A percentile compares a stretch with the other conserved stretches of the same genome.
Conservation (phyloP, 2,888 invertebrate genomes). For the Platypus cylindrus region DNA sequence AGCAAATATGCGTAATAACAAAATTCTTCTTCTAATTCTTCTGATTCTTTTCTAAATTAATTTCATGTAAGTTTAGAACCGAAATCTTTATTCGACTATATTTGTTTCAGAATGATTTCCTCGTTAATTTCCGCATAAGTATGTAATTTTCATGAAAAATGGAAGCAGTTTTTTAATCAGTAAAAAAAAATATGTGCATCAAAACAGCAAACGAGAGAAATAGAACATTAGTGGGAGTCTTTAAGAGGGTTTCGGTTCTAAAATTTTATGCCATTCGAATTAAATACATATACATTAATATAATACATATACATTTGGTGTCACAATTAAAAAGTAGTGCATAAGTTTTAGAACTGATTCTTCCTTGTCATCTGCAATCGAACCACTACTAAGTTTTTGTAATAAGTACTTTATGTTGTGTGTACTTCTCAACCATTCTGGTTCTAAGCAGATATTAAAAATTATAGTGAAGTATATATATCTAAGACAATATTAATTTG, state of each 20-base stretch:
- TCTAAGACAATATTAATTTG: too few relatives aligned
- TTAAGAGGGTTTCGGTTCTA: slow-evolving; percentile 15
- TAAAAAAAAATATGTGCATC: slow-evolving; percentile 5
- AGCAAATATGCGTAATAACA: too few relatives aligned
- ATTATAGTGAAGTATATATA: too few relatives aligned
- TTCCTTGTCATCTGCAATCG: too few relatives aligned
- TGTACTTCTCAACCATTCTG: too few relatives aligned
- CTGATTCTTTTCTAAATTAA: too few relatives aligned
- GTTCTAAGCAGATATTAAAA: too few relatives aligned
- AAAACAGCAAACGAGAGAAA: slow-evolving; percentile 9
- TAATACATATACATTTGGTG: neutral
- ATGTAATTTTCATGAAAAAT: too few relatives aligned
- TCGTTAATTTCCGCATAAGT: slow-evolving; percentile 47
- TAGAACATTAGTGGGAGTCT: slow-evolving; percentile 12
- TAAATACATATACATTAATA: neutral
- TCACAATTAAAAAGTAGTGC: neutral
- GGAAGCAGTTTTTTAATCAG: slow-evolving; percentile 9
- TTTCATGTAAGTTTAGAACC: slow-evolving; percentile 23
- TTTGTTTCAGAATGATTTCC: slow-evolving; percentile 50
- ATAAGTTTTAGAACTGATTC: slow-evolving; percentile 15
- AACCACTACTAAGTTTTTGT: too few relatives aligned
- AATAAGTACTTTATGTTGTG: too few relatives aligned
- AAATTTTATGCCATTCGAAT: slow-evolving; percentile 8
- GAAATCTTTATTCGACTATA: slow-evolving; percentile 32
- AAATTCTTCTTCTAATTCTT: too few relatives aligned